Evolutionary conservation across 2,797 vertebrate genomes (phyloP).

Genomic region (Anniella stebbinsi): DNA sequence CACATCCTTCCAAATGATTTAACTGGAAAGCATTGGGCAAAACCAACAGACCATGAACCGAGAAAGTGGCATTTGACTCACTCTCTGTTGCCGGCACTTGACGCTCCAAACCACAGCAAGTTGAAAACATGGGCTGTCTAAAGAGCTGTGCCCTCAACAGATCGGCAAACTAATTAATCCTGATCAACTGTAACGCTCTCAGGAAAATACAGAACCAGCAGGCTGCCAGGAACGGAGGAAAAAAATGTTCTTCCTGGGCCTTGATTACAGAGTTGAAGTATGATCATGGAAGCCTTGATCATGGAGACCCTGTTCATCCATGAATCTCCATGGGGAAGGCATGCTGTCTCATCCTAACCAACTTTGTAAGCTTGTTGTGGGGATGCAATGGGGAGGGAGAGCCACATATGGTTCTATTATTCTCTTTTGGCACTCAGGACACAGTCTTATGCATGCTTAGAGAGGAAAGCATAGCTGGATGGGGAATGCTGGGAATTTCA

Average conservation of each 20-base stretch:
- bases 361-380: neutral
- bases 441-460: too few species aligned
- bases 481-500: too few species aligned
- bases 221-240: neutral
- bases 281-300: neutral
- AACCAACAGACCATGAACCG: slow-evolving; percentile 5
- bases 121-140: neutral
- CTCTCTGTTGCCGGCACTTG: neutral
- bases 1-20: slow-evolving; percentile 15
- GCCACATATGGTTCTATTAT: neutral
- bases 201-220: neutral
- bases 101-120: neutral
- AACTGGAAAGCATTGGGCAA: neutral
- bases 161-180: slow-evolving; percentile 16
- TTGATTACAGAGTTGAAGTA: neutral
- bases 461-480: too few species aligned
- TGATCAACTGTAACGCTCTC: slow-evolving; percentile 1
- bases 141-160: neutral
- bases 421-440: neutral
- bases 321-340: neutral
- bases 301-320: neutral
- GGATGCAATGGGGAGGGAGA: neutral
- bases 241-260: neutral
- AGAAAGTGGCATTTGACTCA: slow-evolving; percentile 10
- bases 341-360: neutral